phyloP scores from a whole-genome alignment of 2,113 vertebrate genomes.

The Spheniscus mendiculus region DNA sequence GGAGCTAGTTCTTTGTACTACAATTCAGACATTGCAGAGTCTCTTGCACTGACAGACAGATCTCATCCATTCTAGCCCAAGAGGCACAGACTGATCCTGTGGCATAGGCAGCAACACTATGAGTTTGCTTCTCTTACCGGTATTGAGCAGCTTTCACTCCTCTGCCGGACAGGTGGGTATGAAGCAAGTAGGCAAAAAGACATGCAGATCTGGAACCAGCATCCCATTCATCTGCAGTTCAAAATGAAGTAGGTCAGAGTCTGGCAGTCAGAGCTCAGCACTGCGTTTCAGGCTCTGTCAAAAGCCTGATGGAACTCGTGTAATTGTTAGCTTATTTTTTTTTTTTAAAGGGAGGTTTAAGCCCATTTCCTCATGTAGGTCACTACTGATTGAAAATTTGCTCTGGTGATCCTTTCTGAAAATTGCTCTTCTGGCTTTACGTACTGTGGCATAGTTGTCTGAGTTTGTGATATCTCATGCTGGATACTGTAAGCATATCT shows the following conservation, averaged over 20 bases:
- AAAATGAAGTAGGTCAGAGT: not conserved
- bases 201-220: slow-evolving; percentile 71
- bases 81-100: not conserved
- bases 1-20: not conserved
- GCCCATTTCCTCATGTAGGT: not conserved
- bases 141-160: slow-evolving; percentile 77
- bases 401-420: not conserved
- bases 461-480: not conserved
- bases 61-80: not conserved
- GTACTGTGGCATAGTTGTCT: not conserved
- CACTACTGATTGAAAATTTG: not conserved
- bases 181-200: slow-evolving; percentile 76
- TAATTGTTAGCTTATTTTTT: not conserved
- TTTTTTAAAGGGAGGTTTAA: not conserved
- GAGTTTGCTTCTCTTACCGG: slow-evolving; percentile 62
- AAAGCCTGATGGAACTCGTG: not conserved
- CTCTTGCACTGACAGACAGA: not conserved
- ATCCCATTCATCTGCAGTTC: slow-evolving; percentile 68
- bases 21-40: not conserved
- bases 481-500: not conserved
- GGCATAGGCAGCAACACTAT: not conserved
- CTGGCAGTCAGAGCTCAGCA: not conserved
- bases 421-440: not conserved
- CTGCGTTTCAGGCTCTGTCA: not conserved
- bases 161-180: slow-evolving; percentile 81